Evolutionary conservation across 2,888 invertebrate species (phyloP).

Genomic region (Molorchus minor): DNA sequence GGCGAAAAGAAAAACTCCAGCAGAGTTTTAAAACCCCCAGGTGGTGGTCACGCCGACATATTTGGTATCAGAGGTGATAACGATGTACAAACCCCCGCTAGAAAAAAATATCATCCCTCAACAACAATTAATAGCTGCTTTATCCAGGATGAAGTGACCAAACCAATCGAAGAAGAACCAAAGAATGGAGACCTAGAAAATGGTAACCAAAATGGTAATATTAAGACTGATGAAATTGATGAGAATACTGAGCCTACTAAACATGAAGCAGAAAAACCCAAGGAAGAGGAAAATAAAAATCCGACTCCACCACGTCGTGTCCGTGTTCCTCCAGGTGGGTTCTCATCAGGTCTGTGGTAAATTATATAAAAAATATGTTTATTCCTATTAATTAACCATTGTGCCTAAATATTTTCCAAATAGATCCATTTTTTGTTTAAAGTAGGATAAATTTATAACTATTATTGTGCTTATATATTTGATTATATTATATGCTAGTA

Average conservation of each 20-base stretch:
- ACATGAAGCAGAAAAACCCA: conserved; percentile 3
- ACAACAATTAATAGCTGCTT: conserved; percentile 34
- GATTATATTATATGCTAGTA: no score
- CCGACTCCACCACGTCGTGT: conserved; percentile 29
- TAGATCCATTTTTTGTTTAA: no score
- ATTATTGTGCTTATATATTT: no score
- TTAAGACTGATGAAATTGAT: conserved; percentile 24
- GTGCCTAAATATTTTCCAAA: no score
- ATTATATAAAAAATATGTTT: conserved; percentile 5
- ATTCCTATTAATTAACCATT: background rate
- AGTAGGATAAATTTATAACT: no score
- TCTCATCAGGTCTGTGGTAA: conserved; percentile 48
- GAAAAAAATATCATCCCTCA: conserved; percentile 22
- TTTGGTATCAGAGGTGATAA: conserved; percentile 46
- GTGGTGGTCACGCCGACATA: conserved; percentile 62
- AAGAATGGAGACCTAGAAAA: conserved; percentile 25
- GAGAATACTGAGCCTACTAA: conserved; percentile 31
- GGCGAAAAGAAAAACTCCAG: conserved; percentile 50
- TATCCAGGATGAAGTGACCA: conserved; percentile 21
- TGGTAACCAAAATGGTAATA: conserved; percentile 17
- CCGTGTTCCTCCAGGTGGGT: conserved; percentile 47
- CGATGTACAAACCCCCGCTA: conserved; percentile 24
- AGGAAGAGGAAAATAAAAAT: conserved; percentile 22
- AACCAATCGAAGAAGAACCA: conserved; percentile 10
- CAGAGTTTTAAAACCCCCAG: conserved; percentile 63